phyloP scores from a whole-genome alignment of 2,797 vertebrate genomes.

The Notoglanidium macrostoma region DNA sequence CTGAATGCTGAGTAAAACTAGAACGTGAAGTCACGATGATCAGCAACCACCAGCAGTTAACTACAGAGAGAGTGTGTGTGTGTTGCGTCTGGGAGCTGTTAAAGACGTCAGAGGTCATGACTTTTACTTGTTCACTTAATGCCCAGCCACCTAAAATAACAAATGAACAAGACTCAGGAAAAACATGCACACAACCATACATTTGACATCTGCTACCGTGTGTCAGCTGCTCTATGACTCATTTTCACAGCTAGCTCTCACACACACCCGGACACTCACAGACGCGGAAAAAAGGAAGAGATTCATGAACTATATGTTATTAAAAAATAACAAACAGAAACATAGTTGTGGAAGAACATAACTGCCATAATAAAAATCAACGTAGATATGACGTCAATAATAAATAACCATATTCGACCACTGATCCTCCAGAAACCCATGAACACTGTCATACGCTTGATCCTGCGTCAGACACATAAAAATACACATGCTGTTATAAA shows the following conservation, averaged over 20 bases:
- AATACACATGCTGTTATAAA: neutral
- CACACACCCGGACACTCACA: no score
- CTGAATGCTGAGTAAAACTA: neutral
- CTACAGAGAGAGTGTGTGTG: neutral
- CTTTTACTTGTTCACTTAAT: neutral
- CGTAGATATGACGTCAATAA: neutral
- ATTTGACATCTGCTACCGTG: slow-evolving; percentile 1
- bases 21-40: neutral
- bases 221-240: neutral
- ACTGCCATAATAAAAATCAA: neutral
- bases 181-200: neutral
- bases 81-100: neutral
- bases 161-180: neutral
- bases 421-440: neutral
- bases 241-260: neutral
- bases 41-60: neutral
- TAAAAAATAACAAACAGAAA: neutral
- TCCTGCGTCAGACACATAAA: neutral
- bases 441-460: neutral
- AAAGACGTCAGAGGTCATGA: slow-evolving; percentile 10
- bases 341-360: neutral
- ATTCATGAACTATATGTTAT: no score
- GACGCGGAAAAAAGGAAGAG: neutral
- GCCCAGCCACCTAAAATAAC: slow-evolving; percentile 11
- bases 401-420: neutral